Evolutionary conservation across 2,888 invertebrate species (phyloP).

Genomic region (Ormyrus nitidulus): DNA sequence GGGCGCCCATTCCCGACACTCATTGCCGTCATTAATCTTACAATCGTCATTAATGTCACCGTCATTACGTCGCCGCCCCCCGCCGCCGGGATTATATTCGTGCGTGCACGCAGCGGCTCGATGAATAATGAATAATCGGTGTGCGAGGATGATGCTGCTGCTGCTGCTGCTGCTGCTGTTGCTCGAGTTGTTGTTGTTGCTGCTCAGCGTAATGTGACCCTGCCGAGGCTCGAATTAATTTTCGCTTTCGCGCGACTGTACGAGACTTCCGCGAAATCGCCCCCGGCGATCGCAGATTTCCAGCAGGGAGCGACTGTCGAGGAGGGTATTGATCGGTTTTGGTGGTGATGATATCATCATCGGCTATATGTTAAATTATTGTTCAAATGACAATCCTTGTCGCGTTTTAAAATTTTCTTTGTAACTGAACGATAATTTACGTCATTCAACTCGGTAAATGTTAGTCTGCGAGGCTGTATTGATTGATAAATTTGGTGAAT

Average conservation of each 20-base stretch:
- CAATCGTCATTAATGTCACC: constrained; percentile 55
- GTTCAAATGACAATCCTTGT: too few relatives aligned
- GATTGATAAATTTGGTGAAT: too few relatives aligned
- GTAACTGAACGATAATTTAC: too few relatives aligned
- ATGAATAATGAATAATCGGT: constrained; percentile 45
- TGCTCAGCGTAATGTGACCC: constrained; percentile 6
- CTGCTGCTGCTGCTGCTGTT: not conserved
- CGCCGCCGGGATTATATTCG: not conserved
- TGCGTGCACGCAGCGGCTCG: not conserved
- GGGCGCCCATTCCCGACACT: constrained; percentile 51
- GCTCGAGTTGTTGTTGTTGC: not conserved
- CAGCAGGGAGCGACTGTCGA: too few relatives aligned
- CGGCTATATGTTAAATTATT: too few relatives aligned
- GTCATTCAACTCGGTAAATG: too few relatives aligned
- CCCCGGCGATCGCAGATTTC: not conserved
- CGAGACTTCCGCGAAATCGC: not conserved
- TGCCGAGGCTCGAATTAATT: constrained; percentile 37
- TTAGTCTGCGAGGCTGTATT: too few relatives aligned
- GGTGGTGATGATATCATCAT: too few relatives aligned
- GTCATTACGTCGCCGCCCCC: constrained; percentile 24
- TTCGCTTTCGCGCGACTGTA: not conserved
- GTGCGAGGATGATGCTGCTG: not conserved
- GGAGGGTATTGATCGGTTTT: too few relatives aligned
- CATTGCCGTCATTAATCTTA: constrained; percentile 60
- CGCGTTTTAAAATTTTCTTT: too few relatives aligned